phyloP scores from a whole-genome alignment of 1,140 invertebrate genomes.

The Ganaspis sp. region DNA sequence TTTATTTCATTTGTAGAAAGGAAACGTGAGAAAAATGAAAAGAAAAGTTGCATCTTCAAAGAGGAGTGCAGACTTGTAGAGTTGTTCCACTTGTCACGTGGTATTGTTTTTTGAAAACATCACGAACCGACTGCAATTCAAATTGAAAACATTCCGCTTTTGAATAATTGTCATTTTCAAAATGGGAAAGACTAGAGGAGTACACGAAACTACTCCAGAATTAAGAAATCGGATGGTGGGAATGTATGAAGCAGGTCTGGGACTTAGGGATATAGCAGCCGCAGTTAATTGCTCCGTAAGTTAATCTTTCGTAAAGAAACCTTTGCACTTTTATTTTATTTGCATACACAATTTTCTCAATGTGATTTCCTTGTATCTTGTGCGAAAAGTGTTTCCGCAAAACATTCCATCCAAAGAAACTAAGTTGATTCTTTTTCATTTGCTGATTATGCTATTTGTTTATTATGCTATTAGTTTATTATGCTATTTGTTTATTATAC shows the following conservation, averaged over 20 bases:
- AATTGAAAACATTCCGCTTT: slow-evolving; percentile 38
- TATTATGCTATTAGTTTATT: no score
- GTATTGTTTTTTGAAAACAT: slow-evolving; percentile 49
- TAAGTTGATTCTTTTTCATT: no score
- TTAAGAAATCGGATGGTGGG: slow-evolving; percentile 74
- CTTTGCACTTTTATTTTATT: slow-evolving; percentile 13
- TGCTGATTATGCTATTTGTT: no score
- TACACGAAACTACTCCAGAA: slow-evolving; percentile 74
- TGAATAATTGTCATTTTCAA: slow-evolving; percentile 31
- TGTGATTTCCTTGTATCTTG: no score
- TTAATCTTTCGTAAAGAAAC: slow-evolving; percentile 34
- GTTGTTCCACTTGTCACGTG: slow-evolving; percentile 60
- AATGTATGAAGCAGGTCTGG: slow-evolving; percentile 74
- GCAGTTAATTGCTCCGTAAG: slow-evolving; percentile 73
- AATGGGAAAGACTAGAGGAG: slow-evolving; percentile 74
- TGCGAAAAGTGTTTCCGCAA: no score
- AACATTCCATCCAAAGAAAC: no score
- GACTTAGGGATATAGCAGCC: slow-evolving; percentile 69
- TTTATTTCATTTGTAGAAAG: background rate
- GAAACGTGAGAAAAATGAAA: background rate
- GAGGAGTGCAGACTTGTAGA: slow-evolving; percentile 44
- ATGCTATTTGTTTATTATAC: no score
- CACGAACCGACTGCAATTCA: slow-evolving; percentile 58
- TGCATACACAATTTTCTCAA: background rate
- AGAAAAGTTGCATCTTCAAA: slow-evolving; percentile 12